Conservation (phyloP, 2,113 vertebrate genomes). For the Petromus typicus region DNA sequence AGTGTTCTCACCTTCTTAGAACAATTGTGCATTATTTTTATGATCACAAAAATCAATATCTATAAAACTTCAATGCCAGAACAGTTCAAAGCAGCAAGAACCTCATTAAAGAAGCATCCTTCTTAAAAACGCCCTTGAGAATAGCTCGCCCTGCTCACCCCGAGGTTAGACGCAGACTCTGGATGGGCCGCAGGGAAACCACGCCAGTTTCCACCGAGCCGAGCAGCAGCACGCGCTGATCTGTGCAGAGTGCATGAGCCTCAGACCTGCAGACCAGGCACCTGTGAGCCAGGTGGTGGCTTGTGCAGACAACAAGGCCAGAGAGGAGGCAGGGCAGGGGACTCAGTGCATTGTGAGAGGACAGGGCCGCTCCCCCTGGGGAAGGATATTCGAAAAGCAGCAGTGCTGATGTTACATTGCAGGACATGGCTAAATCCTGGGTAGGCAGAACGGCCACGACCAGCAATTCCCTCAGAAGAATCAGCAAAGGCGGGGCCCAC, state of each 20-base stretch:
- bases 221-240: background rate
- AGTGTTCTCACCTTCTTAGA: background rate
- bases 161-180: background rate
- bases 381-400: background rate
- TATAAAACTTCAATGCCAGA: background rate
- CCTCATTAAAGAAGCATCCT: conserved; percentile 44
- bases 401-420: no score
- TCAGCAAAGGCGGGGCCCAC: background rate
- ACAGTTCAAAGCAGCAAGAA: conserved; percentile 44
- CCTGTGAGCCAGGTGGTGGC: background rate
- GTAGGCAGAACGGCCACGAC: background rate
- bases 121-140: background rate
- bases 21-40: conserved; percentile 22
- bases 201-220: background rate
- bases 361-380: background rate
- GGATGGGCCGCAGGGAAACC: background rate
- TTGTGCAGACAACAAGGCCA: background rate
- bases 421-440: background rate
- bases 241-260: background rate
- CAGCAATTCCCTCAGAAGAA: background rate
- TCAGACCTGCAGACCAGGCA: background rate
- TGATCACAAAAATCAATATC: background rate
- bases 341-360: background rate
- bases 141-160: background rate
- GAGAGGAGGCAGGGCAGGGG: background rate